These are phyloP conservation scores for Poecilia latipinna DNA, from an alignment of 2,113 vertebrate genomes.

Conservation along the genomic window DNA sequence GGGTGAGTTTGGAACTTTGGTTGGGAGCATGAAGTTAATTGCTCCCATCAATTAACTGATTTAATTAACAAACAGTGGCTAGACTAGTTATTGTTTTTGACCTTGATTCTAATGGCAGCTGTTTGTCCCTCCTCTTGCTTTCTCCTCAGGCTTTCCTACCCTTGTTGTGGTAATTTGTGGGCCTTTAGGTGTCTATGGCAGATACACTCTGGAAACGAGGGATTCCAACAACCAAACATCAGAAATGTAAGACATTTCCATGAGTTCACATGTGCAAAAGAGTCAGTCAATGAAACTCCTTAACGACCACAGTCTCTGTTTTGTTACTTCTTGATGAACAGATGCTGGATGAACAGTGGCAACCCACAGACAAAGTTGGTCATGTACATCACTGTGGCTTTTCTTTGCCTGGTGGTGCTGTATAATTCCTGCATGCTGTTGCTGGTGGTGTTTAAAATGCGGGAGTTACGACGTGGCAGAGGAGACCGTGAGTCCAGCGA, in stretches of 20 bases:
- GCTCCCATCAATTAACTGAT: no score
- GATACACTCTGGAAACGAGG: conserved; percentile 4
- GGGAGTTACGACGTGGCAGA: conserved; percentile 56
- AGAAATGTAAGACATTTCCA: conserved; percentile 62
- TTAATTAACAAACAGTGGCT: neutral
- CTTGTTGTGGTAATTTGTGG: conserved; percentile 61
- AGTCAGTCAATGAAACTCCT: neutral
- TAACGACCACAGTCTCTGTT: fast-evolving
- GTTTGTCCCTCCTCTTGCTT: neutral
- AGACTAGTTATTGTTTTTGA: fast-evolving
- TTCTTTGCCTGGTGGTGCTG: conserved; percentile 86
- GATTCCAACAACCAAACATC: conserved; percentile 2
- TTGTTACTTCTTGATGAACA: conserved; percentile 5
- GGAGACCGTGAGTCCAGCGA: neutral
- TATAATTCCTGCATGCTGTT: conserved; percentile 86
- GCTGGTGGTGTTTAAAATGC: conserved; percentile 83
- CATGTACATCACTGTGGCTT: conserved; percentile 78
- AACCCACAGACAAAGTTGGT: conserved; percentile 52
- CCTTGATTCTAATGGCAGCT: no score
- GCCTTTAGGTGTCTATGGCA: conserved; percentile 66
- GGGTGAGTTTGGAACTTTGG: conserved; percentile 62
- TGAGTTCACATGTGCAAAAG: neutral
- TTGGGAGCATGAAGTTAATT: neutral
- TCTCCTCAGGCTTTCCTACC: conserved; percentile 71
- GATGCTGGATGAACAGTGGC: conserved; percentile 72